Evolutionary conservation across 2,888 invertebrate genomes (phyloP), one percentile per base, ranked within the genome.

Genomic region (Phragmatobia fuliginosa): DNA sequence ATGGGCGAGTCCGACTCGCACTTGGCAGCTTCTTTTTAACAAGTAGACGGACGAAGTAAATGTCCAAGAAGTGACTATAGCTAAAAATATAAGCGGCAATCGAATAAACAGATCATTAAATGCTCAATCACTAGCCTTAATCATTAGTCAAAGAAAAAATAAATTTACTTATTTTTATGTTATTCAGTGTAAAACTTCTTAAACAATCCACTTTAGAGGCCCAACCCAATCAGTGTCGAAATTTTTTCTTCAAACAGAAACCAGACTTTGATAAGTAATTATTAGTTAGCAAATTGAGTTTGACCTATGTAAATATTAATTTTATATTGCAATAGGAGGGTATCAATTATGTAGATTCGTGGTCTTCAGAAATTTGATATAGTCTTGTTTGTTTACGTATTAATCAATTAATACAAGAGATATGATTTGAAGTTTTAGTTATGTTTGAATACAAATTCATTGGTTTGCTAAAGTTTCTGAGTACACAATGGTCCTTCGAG

Each of bases 301-400:
- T 62, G 62, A 21, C 67, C 74, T 71, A 79, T 78, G 79, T 77
- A 71, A 82, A 82, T 79, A 82, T 76, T 76, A 72, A 69, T 67
- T 68, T 52, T 49, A 64, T 61, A 74, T 74, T 77, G 72, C 49
- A 63, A 71, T 70, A 45, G 69, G 63, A 68, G 52, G 68, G 67
- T 72, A 77, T 76, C 70, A 76, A 75, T 82, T 82, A 81, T 77
- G 75, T 65, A 78, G 74, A 82, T 82, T 76, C 66, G 76, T 71
- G n/a, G 61, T 63, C 21, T 8, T 33, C 65, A 78, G 76, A 38
- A 73, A 76, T 77, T 71, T 41, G 63, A n/a, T 33, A 49, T 45
- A 56, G 63, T 69, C 69, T 25, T 45, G 36, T 59, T 49, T 33
- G 36, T 36, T 3, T 38, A 36, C 21, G 60, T 64, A 60, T 64